Evolutionary conservation across 2,888 invertebrate species (phyloP).

Genomic region (Altica lythri): DNA sequence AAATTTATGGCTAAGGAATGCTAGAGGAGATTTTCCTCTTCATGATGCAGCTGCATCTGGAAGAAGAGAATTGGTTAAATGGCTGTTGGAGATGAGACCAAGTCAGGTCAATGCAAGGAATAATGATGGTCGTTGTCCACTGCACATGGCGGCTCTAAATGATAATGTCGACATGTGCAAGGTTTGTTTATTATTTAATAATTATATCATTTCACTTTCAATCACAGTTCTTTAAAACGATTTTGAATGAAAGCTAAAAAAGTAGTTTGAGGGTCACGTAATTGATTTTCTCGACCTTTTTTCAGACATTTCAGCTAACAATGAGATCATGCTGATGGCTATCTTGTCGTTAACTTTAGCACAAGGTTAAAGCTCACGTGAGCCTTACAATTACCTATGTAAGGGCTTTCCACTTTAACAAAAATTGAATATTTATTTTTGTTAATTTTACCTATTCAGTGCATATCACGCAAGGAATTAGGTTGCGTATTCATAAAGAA

Average conservation of each 20-base stretch:
- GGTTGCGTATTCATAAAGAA: slow-evolving; percentile 2
- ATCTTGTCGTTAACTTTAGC: slow-evolving; percentile 29
- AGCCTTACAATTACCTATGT: slow-evolving; percentile 27
- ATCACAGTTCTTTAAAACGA: neutral
- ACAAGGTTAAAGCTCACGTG: slow-evolving; percentile 38
- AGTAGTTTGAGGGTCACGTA: slow-evolving; percentile 10
- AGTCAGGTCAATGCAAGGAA: slow-evolving; percentile 87
- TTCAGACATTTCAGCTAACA: slow-evolving; percentile 20
- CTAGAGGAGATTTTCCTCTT: slow-evolving; percentile 91
- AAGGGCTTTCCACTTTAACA: slow-evolving; percentile 7
- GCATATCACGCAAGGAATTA: slow-evolving; percentile 6
- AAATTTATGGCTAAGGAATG: slow-evolving; percentile 90
- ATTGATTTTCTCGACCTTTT: slow-evolving; percentile 18
- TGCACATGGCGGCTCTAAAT: slow-evolving; percentile 93
- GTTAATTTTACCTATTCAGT: neutral
- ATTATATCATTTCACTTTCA: neutral
- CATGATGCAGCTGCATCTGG: slow-evolving; percentile 97
- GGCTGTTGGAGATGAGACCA: slow-evolving; percentile 83
- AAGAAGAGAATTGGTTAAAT: slow-evolving; percentile 83
- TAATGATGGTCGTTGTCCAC: slow-evolving; percentile 88
- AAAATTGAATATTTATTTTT: slow-evolving; percentile 18
- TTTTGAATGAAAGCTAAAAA: neutral
- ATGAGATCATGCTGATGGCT: slow-evolving; percentile 26
- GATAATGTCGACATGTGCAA: slow-evolving; percentile 94
- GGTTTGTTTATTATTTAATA: slow-evolving; percentile 50